Evolutionary conservation across 2,888 invertebrate species (phyloP).

Genomic region (Nemoura dubitans): DNA sequence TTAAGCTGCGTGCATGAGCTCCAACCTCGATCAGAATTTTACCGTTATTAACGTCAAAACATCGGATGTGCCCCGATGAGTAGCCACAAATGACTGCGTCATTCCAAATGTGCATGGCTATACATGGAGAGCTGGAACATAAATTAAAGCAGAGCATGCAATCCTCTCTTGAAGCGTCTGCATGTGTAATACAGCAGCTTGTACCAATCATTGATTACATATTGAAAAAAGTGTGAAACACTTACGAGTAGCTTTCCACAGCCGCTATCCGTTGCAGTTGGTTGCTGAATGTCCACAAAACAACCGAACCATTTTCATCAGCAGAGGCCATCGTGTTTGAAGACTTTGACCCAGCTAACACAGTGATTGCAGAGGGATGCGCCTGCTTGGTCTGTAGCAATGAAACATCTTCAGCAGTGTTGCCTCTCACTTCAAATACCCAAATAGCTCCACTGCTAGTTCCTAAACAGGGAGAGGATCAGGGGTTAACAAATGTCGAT

Average conservation of each 20-base stretch:
- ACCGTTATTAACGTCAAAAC: conserved; percentile 51
- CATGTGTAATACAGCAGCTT: no score
- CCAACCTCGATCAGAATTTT: conserved; percentile 53
- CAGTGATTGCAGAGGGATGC: conserved; percentile 8
- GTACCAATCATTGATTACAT: no score
- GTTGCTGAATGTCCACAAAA: conserved; percentile 51
- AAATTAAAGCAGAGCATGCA: no score
- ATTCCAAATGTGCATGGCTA: conserved; percentile 53
- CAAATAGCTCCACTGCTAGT: conserved; percentile 23
- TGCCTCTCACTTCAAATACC: not conserved
- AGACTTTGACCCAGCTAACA: not conserved
- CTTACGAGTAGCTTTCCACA: conserved; percentile 29
- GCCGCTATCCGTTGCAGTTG: conserved; percentile 14
- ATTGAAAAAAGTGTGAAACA: not conserved
- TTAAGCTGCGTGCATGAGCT: conserved; percentile 56
- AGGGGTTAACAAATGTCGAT: conserved; percentile 51
- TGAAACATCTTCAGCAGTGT: not conserved
- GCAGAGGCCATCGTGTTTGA: conserved; percentile 53
- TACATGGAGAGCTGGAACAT: conserved; percentile 53
- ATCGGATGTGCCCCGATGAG: conserved; percentile 55
- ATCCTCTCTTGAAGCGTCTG: not conserved
- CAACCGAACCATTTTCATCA: conserved; percentile 54
- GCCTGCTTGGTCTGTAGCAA: not conserved
- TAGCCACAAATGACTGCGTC: conserved; percentile 54
- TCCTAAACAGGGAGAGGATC: not conserved